These are phyloP conservation scores for Petrocephalus sullivani DNA, from an alignment of 2,797 vertebrate genomes.

Conservation along the genomic window DNA sequence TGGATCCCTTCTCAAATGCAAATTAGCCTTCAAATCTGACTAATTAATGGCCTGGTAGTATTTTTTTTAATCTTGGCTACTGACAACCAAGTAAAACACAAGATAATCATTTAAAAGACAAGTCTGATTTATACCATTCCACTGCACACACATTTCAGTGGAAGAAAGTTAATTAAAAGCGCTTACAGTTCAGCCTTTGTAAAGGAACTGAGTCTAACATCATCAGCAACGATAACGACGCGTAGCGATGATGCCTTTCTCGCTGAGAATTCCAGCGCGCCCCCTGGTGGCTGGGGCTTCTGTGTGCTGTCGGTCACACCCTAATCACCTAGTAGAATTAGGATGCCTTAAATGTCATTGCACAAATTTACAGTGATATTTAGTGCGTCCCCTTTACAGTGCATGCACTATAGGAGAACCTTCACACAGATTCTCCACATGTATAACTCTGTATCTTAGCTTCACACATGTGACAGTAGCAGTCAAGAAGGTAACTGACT, in stretches of 20 bases:
- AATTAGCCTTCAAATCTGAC: slow-evolving; percentile 32
- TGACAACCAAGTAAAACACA: slow-evolving; percentile 21
- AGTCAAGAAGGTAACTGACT: not conserved
- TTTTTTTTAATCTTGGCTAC: slow-evolving; percentile 26
- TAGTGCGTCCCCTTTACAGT: too few relatives aligned
- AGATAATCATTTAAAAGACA: slow-evolving; percentile 26
- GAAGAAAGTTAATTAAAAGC: not conserved
- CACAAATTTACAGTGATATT: too few relatives aligned
- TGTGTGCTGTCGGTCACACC: not conserved
- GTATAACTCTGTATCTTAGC: too few relatives aligned
- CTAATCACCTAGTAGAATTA: not conserved
- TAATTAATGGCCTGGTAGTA: slow-evolving; percentile 33
- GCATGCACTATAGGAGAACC: too few relatives aligned
- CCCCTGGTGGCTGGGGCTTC: not conserved
- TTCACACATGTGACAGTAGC: too few relatives aligned
- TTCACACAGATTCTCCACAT: too few relatives aligned
- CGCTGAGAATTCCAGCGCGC: not conserved
- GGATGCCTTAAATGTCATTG: too few relatives aligned
- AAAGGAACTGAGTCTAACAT: not conserved
- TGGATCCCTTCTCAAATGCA: slow-evolving; percentile 22
- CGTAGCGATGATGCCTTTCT: not conserved
- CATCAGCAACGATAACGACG: not conserved
- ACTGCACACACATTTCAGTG: not conserved
- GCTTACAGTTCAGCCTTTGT: not conserved
- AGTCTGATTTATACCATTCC: not conserved